A percentile compares a stretch with the other conserved stretches of the same genome.
These are phyloP conservation scores for Mohoua ochrocephala DNA, from an alignment of 2,113 vertebrate species.

Conservation along the genomic window DNA sequence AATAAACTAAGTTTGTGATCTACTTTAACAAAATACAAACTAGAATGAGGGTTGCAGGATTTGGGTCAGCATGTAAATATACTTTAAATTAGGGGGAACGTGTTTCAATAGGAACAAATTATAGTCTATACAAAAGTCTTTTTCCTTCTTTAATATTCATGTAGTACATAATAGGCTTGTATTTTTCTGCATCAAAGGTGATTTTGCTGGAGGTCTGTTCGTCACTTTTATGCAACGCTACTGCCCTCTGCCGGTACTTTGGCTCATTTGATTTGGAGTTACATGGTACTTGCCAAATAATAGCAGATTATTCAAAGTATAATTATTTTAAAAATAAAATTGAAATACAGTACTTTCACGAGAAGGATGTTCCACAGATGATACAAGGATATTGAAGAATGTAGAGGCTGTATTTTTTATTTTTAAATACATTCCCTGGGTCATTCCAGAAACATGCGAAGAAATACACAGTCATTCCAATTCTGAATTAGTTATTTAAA, in stretches of 20 bases:
- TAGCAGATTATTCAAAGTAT: not conserved
- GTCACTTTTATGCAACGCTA: not conserved
- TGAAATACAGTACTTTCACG: not conserved
- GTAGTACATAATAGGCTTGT: not conserved
- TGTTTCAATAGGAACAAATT: slow-evolving; percentile 25
- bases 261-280: not conserved
- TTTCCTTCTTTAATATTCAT: slow-evolving; percentile 11
- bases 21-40: not conserved
- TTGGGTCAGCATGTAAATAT: slow-evolving; percentile 8
- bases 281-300: not conserved
- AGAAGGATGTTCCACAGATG: not conserved
- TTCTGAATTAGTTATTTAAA: not conserved
- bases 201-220: not conserved
- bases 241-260: slow-evolving; percentile 63
- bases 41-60: not conserved
- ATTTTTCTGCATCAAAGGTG: not conserved
- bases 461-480: not conserved
- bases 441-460: not conserved
- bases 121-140: not conserved
- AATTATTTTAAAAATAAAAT: not conserved
- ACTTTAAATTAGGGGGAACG: not conserved
- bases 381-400: not conserved
- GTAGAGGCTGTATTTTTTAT: not conserved
- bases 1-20: slow-evolving; percentile 52
- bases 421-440: not conserved